These are phyloP conservation scores for Bufo gargarizans DNA, from an alignment of 2,113 vertebrate species.

Conservation along the genomic window DNA sequence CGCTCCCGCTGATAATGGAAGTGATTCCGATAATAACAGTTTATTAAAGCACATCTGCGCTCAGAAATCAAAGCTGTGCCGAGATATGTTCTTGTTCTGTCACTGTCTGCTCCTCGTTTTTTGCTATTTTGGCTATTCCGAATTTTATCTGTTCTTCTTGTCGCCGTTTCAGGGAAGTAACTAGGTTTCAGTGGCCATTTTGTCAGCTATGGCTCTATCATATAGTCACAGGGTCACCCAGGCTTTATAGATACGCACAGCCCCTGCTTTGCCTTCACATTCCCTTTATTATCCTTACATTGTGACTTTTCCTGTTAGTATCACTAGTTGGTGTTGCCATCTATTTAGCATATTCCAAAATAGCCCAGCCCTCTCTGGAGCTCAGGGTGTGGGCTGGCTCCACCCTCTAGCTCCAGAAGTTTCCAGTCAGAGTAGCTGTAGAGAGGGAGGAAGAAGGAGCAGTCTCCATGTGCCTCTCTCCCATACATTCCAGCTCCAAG, in stretches of 20 bases:
- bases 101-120: neutral
- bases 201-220: neutral
- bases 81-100: neutral
- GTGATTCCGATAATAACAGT: neutral
- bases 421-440: no score
- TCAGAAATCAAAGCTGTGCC: neutral
- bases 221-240: neutral
- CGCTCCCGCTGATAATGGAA: neutral
- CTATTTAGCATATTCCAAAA: no score
- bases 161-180: neutral
- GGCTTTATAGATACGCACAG: neutral
- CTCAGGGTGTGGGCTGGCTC: no score
- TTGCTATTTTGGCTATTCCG: neutral
- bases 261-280: neutral
- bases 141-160: neutral
- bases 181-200: neutral
- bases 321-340: no score
- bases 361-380: no score
- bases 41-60: slow-evolving; percentile 11
- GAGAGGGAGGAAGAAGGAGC: no score
- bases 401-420: no score
- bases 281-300: no score
- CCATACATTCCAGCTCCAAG: no score
- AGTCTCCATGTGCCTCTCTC: no score
- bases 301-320: no score